These are phyloP conservation scores for Pipistrellus kuhlii DNA, from an alignment of 2,797 vertebrate species.

Conservation along the genomic window DNA sequence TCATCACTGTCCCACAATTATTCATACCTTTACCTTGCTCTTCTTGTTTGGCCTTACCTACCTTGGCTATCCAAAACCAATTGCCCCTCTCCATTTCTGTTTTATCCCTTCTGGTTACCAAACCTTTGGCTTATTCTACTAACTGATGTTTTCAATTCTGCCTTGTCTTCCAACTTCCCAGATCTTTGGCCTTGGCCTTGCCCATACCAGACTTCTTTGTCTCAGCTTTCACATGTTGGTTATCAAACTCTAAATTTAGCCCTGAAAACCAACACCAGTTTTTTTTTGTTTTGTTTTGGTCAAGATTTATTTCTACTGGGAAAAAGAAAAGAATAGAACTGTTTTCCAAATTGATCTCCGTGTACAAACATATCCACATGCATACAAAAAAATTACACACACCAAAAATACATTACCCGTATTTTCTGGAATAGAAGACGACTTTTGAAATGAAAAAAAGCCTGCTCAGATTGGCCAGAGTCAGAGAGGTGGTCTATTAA, in stretches of 20 bases:
- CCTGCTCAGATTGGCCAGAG: too few relatives aligned
- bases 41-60: not conserved
- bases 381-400: slow-evolving; percentile 72
- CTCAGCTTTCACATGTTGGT: not conserved
- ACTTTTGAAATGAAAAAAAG: too few relatives aligned
- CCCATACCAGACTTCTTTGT: slow-evolving; percentile 24
- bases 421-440: too few relatives aligned
- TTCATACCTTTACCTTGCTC: not conserved
- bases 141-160: not conserved
- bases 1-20: not conserved
- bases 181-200: not conserved
- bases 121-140: slow-evolving; percentile 13
- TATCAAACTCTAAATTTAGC: slow-evolving; percentile 52
- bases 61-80: not conserved
- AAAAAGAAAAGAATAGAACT: slow-evolving; percentile 88
- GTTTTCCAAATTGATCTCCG: slow-evolving; percentile 89
- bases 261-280: slow-evolving; percentile 35
- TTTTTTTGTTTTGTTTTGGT: not conserved
- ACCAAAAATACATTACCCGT: slow-evolving; percentile 81
- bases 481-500: too few relatives aligned
- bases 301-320: slow-evolving; percentile 89
- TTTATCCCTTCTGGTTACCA: slow-evolving; percentile 18
- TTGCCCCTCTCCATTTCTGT: not conserved
- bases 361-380: slow-evolving; percentile 76
- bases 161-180: slow-evolving; percentile 28